These are phyloP conservation scores for Nomada fabriciana DNA, from an alignment of 2,888 invertebrate species.

Conservation along the genomic window DNA sequence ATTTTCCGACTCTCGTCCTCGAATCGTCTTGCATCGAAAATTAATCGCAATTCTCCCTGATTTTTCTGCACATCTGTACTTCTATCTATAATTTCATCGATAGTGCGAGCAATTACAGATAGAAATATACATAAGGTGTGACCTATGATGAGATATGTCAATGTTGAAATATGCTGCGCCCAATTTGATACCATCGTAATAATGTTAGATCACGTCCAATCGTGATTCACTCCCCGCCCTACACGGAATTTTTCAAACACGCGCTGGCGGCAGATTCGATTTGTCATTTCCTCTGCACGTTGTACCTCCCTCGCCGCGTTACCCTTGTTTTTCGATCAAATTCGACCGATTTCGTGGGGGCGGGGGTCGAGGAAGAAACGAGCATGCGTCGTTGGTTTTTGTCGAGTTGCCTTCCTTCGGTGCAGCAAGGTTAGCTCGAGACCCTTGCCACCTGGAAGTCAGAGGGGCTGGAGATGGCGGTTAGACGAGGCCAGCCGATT, in stretches of 20 bases:
- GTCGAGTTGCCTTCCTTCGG: slow-evolving; percentile 15
- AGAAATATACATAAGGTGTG: too few species aligned
- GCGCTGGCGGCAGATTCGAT: neutral
- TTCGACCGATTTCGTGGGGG: slow-evolving; percentile 10
- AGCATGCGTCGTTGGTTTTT: slow-evolving; percentile 9
- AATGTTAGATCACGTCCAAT: neutral
- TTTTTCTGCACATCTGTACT: slow-evolving; percentile 19
- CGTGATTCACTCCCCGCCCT: neutral
- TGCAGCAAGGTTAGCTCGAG: slow-evolving; percentile 43
- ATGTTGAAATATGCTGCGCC: neutral
- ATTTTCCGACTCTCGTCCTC: too few species aligned
- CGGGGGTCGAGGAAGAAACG: neutral
- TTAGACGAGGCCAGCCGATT: slow-evolving; percentile 82
- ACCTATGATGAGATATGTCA: neutral
- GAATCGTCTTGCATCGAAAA: neutral
- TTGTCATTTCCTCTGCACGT: slow-evolving; percentile 4
- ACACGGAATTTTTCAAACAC: neutral
- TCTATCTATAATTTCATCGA: slow-evolving; percentile 18
- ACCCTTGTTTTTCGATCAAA: slow-evolving; percentile 6
- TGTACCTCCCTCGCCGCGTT: neutral
- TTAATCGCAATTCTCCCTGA: slow-evolving; percentile 23
- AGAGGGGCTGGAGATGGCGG: slow-evolving; percentile 62
- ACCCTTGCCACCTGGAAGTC: slow-evolving; percentile 49
- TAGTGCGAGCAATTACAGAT: too few species aligned
- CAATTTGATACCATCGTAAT: too few species aligned